Evolutionary conservation across 2,797 vertebrate species (phyloP), one percentile per base, ranked within the genome.

Genomic region (Hippopotamyrus pictus): DNA sequence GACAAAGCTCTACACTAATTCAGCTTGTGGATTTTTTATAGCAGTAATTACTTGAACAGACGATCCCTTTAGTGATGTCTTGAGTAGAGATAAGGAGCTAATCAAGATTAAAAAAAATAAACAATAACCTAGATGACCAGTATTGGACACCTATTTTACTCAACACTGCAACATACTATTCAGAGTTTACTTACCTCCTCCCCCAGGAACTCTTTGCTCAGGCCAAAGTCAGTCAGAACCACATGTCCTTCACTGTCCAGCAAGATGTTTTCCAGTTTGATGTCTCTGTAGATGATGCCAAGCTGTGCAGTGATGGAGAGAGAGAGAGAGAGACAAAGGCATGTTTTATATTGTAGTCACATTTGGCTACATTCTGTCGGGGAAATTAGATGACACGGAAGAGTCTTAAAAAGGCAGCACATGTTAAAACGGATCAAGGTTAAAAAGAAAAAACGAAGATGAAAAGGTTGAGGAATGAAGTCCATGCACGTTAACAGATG

Each of bases 251-350:
- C 97, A 0, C 94, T 96, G 94, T 99, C 98, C 6, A 99, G 94
- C 33, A 99, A 94, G 92, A 99, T 98, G 59, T 99, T 99, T 93
- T 99, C 98, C 93, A 99, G 94, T 92, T 99, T 99, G 94, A 99
- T 97, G 93, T 99, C 98, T 44, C 97, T 94, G 92, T 99, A 99
- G 88, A 99, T 96, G 90, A 99, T 97, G 86, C 97, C 97, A 90
- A 99, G 96, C 98, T 99, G 93, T n/a, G 91, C 59, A 90, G 79
- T 91, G 89, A 90, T 29, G 46, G 65, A 9, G 22, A 4, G 59
- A 25, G 59, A 22, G 57, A 59, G 62, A 25, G 57, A 59, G 54
- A 57, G 57, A 62, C 57, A 37, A 22, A 57, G 11, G 29, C 48
- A 86, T 54, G 84, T 86, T 53, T 53, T 33, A 33, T 50, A 33